Conservation (phyloP, 2,797 vertebrate species). For the Eremophila alpestris region DNA sequence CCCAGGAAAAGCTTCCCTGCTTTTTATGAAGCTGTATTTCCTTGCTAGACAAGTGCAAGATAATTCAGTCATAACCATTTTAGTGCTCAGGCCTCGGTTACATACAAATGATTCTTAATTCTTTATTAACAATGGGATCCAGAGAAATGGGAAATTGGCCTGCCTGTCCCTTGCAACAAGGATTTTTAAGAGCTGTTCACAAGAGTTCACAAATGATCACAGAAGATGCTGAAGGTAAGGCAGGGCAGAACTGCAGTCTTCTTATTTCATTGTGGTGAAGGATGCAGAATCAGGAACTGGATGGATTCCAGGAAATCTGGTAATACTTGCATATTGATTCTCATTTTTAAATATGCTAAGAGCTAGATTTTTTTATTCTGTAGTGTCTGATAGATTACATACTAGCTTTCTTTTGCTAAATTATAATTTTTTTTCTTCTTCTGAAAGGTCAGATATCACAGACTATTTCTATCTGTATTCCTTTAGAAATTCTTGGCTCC, state of each 20-base stretch:
- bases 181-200: background rate
- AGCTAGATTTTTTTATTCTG: background rate
- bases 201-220: background rate
- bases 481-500: background rate
- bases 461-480: background rate
- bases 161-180: background rate
- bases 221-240: background rate
- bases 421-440: background rate
- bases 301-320: background rate
- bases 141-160: background rate
- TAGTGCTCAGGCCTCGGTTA: background rate
- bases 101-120: background rate
- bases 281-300: background rate
- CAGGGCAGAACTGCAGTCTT: background rate
- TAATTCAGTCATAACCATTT: background rate
- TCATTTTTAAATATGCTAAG: background rate
- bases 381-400: background rate
- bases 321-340: background rate
- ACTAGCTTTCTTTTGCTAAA: background rate
- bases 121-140: background rate
- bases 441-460: background rate
- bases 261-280: background rate
- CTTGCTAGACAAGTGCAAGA: background rate
- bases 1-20: background rate
- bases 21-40: background rate